Evolutionary conservation across 1,140 invertebrate genomes (phyloP).

Genomic region (Brachionus rotundiformis): DNA sequence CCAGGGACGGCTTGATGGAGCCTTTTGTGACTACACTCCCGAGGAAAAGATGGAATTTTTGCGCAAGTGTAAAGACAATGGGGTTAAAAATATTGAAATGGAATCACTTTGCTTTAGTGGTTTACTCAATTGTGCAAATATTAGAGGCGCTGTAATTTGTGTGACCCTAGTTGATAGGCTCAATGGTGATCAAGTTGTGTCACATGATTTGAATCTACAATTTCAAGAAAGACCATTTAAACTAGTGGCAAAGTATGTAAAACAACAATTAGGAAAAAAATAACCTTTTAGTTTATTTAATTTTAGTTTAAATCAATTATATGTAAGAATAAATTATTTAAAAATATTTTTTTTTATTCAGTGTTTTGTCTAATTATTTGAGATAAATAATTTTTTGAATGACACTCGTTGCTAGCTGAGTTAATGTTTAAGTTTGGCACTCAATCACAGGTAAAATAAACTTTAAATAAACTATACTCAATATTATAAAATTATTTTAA

Average conservation of each 20-base stretch:
- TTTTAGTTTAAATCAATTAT: no score
- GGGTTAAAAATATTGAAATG: constrained; percentile 97
- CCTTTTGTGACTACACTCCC: constrained; percentile 89
- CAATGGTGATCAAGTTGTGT: constrained; percentile 84
- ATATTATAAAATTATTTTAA: no score
- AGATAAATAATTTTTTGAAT: no score
- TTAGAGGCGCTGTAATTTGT: constrained; percentile 85
- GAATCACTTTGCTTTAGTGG: constrained; percentile 88
- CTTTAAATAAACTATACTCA: no score
- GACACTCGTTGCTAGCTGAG: no score
- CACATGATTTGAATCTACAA: constrained; percentile 84
- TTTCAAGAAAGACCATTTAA: constrained; percentile 89
- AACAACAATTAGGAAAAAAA: constrained; percentile 69
- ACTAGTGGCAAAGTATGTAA: constrained; percentile 82
- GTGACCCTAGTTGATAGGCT: constrained; percentile 86
- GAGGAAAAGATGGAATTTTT: constrained; percentile 86
- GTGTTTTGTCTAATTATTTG: no score
- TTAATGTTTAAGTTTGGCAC: no score
- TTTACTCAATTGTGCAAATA: constrained; percentile 85
- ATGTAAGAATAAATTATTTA: no score
- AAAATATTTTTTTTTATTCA: no score
- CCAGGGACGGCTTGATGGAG: constrained; percentile 89
- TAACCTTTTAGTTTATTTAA: no score
- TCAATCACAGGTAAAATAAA: no score
- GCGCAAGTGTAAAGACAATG: constrained; percentile 73